These are phyloP conservation scores for Mesocentrotus franciscanus DNA, from an alignment of 53 echinoderm and acorn worm species.

Conservation along the genomic window DNA sequence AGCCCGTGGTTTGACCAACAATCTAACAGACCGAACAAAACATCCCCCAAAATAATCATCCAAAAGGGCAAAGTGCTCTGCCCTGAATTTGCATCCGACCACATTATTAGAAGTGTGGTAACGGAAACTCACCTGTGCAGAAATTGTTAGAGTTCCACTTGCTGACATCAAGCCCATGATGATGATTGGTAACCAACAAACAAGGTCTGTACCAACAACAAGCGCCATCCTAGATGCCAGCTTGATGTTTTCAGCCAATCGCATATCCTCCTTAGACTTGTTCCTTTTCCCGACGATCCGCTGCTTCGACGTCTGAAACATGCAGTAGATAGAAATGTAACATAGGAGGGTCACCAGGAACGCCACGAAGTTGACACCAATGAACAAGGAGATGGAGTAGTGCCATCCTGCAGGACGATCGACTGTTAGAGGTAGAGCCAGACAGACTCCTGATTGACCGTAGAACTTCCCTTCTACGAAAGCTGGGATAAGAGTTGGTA, in stretches of 20 bases:
- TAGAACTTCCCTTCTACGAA: conserved; percentile 60
- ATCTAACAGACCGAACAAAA: no score
- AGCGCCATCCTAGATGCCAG: conserved; percentile 57
- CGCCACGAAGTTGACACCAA: conserved; percentile 65
- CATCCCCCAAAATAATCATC: no score
- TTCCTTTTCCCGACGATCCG: neutral
- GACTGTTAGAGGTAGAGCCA: conserved; percentile 68
- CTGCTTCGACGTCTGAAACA: conserved; percentile 58
- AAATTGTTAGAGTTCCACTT: neutral
- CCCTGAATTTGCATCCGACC: neutral
- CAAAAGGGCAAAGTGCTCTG: no score
- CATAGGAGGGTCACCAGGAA: conserved; percentile 64
- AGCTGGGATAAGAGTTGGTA: conserved; percentile 32
- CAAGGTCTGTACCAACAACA: conserved; percentile 49
- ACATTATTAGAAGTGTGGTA: neutral
- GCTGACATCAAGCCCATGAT: conserved; percentile 58
- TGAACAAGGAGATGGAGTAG: conserved; percentile 68
- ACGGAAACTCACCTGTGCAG: conserved; percentile 28
- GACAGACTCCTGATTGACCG: conserved; percentile 74
- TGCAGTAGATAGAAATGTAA: conserved; percentile 71
- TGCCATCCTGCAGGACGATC: conserved; percentile 66
- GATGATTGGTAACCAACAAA: conserved; percentile 54
- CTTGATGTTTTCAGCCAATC: conserved; percentile 17
- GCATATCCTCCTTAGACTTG: conserved; percentile 2
- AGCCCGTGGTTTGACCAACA: no score